Percentiles rank a stretch among this genome's conserved stretches.
Conservation (phyloP, 1,140 invertebrate genomes). For the Mesaphorura yosii region DNA sequence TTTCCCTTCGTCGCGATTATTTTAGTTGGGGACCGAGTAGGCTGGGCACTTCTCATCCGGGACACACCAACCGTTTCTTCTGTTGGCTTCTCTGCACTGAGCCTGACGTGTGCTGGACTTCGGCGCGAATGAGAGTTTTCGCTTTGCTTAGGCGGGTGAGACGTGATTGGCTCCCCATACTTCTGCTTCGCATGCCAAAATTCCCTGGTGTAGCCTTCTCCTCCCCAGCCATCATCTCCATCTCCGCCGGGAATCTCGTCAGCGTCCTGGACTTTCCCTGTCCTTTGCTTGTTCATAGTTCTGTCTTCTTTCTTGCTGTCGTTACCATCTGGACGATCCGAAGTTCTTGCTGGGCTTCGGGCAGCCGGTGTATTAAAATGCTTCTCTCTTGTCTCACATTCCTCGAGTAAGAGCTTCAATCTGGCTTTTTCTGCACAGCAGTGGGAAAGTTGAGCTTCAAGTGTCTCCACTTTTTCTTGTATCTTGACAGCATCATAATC, state of each 20-base stretch:
- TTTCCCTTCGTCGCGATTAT: no score
- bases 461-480: slow-evolving; percentile 20
- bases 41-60: no score
- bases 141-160: no score
- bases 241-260: slow-evolving; percentile 5
- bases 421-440: slow-evolving; percentile 30
- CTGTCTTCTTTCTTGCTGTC: neutral
- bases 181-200: no score
- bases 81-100: no score
- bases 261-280: neutral
- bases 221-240: neutral
- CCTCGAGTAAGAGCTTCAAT: slow-evolving; percentile 19
- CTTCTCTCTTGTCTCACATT: slow-evolving; percentile 15
- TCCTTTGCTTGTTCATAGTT: no score
- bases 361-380: neutral
- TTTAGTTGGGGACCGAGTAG: no score
- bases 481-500: slow-evolving; percentile 11
- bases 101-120: no score
- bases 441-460: slow-evolving; percentile 27
- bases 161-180: no score
- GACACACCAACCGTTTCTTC: no score
- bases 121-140: no score
- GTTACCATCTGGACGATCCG: neutral
- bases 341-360: neutral
- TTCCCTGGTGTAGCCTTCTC: neutral